Percentiles rank a stretch among this genome's conserved stretches.
These are phyloP conservation scores for Phrynosoma platyrhinos DNA, from an alignment of 2,113 vertebrate genomes.

Conservation along the genomic window DNA sequence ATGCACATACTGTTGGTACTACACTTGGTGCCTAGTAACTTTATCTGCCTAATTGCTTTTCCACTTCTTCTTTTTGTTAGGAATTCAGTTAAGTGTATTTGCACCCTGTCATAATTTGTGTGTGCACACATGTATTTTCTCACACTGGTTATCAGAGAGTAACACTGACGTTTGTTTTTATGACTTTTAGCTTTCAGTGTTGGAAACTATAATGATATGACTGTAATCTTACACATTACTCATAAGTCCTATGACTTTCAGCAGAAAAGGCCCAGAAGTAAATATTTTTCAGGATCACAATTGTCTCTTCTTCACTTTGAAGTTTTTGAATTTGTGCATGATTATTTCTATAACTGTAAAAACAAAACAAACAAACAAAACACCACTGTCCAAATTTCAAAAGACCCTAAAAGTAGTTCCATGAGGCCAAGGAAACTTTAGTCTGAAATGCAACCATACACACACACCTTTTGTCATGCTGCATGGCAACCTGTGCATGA, in stretches of 20 bases:
- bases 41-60: conserved; percentile 33
- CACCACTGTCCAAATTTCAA: not conserved
- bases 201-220: not conserved
- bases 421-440: not conserved
- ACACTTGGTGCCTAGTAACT: not conserved
- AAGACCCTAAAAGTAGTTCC: not conserved
- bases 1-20: conserved; percentile 4
- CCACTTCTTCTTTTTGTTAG: conserved; percentile 30
- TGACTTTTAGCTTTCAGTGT: conserved; percentile 13
- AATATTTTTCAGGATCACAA: not conserved
- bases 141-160: conserved; percentile 26
- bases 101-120: not conserved
- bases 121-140: not conserved
- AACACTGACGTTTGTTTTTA: conserved; percentile 26
- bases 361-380: not conserved
- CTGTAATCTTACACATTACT: not conserved
- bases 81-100: conserved; percentile 24
- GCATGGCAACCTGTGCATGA: not conserved
- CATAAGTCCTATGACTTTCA: not conserved
- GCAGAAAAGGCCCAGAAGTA: conserved; percentile 5
- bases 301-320: not conserved
- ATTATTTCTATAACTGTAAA: conserved; percentile 16
- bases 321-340: not conserved
- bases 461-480: not conserved
- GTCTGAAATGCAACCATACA: not conserved